A percentile compares a stretch with the other conserved stretches of the same genome.
Evolutionary conservation across 2,797 vertebrate species (phyloP).

Genomic region (Sorex maritimensis): DNA sequence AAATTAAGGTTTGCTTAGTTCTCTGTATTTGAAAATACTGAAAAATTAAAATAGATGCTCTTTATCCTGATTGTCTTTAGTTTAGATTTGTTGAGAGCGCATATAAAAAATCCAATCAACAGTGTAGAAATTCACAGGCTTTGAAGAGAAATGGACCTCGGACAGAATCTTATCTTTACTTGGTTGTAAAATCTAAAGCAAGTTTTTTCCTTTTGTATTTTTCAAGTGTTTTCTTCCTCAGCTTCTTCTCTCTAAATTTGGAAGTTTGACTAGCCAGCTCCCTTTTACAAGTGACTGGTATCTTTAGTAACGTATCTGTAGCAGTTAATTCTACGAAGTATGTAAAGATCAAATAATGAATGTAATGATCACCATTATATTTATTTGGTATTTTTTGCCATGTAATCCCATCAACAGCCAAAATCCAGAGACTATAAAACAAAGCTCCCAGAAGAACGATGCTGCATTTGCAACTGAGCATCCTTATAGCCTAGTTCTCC

Average conservation of each 20-base stretch:
- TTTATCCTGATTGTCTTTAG: conserved; percentile 15
- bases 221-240: conserved; percentile 40
- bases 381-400: neutral
- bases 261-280: neutral
- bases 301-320: conserved; percentile 60
- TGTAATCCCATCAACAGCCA: too few species aligned
- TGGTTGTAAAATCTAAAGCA: conserved; percentile 43
- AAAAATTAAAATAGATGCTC: conserved; percentile 47
- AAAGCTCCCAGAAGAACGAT: too few species aligned
- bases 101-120: conserved; percentile 18
- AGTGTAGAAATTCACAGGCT: neutral
- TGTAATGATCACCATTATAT: conserved; percentile 9
- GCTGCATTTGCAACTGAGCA: too few species aligned
- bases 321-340: neutral
- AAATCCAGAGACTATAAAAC: too few species aligned
- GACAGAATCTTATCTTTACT: neutral
- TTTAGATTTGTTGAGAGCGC: neutral
- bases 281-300: neutral
- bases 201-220: neutral
- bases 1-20: conserved; percentile 43
- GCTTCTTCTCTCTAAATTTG: conserved; percentile 48
- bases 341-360: conserved; percentile 39
- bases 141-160: neutral
- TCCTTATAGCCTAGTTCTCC: too few species aligned
- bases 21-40: conserved; percentile 41